These are phyloP conservation scores for Melanophora roralis DNA, from an alignment of 2,888 invertebrate genomes.

Conservation along the genomic window DNA sequence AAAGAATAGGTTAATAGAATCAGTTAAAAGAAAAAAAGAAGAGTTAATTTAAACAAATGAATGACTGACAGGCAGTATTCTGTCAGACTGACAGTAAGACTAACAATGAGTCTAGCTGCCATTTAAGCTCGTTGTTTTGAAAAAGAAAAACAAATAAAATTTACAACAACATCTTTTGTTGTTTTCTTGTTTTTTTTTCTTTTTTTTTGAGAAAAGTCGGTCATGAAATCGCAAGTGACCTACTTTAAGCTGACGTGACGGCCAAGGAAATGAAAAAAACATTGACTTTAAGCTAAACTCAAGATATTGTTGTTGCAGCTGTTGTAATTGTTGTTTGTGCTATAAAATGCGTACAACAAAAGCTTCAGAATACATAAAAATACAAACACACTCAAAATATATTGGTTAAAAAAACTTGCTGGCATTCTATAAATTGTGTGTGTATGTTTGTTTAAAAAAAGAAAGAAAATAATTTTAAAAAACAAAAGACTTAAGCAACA, in stretches of 20 bases:
- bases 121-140: slow-evolving; percentile 17
- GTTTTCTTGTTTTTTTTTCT: too few relatives aligned
- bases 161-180: slow-evolving; percentile 24
- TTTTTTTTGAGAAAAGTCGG: slow-evolving; percentile 73
- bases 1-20: slow-evolving; percentile 33
- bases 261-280: slow-evolving; percentile 57
- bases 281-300: slow-evolving; percentile 35
- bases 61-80: neutral
- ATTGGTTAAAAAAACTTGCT: slow-evolving; percentile 13
- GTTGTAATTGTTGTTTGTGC: neutral
- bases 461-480: slow-evolving; percentile 11
- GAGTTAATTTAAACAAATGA: neutral
- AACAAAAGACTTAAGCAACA: slow-evolving; percentile 41
- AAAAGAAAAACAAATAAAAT: slow-evolving; percentile 14
- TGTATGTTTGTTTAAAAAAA: slow-evolving; percentile 9
- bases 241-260: slow-evolving; percentile 67
- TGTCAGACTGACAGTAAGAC: neutral
- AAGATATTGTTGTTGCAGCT: neutral
- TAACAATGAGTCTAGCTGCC: slow-evolving; percentile 4
- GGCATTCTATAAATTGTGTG: slow-evolving; percentile 2
- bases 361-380: neutral
- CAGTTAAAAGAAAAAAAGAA: slow-evolving; percentile 7
- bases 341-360: slow-evolving; percentile 37
- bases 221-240: slow-evolving; percentile 77
- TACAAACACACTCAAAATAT: neutral